Evolutionary conservation across 1,140 invertebrate genomes (phyloP).

Genomic region (Ectropis grisescens): DNA sequence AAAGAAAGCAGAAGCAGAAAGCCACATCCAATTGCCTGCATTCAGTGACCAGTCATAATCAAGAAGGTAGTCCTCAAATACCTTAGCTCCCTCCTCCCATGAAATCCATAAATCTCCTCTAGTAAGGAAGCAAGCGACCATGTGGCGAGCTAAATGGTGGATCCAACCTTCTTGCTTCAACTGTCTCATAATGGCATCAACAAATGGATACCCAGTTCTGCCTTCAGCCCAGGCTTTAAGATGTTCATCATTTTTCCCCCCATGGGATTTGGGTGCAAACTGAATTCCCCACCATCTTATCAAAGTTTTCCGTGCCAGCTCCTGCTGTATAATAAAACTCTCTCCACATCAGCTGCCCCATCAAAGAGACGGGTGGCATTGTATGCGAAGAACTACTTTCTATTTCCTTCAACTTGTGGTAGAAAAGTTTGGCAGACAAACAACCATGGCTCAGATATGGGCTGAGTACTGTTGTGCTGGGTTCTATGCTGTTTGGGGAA

Average conservation of each 20-base stretch:
- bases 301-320: conserved; percentile 79
- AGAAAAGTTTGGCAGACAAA: conserved; percentile 76
- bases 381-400: conserved; percentile 67
- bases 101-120: conserved; percentile 75
- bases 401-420: conserved; percentile 73
- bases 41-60: conserved; percentile 85
- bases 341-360: conserved; percentile 81
- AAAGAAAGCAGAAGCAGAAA: conserved; percentile 83
- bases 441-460: conserved; percentile 84
- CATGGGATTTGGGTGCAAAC: conserved; percentile 82
- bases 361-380: conserved; percentile 72
- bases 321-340: conserved; percentile 84
- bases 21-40: conserved; percentile 87
- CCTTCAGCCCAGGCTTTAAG: conserved; percentile 79
- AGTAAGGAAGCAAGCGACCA: conserved; percentile 81
- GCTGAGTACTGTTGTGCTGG: conserved; percentile 80
- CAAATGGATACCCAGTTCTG: conserved; percentile 83
- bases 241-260: conserved; percentile 74
- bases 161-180: conserved; percentile 82
- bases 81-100: conserved; percentile 74
- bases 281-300: conserved; percentile 78
- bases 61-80: conserved; percentile 80
- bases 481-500: conserved; percentile 78
- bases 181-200: conserved; percentile 85
- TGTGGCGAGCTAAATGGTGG: conserved; percentile 81